A percentile compares a stretch with the other conserved stretches of the same genome.
phyloP scores from a whole-genome alignment of 2,888 invertebrate genomes.

The Seira musarum region DNA sequence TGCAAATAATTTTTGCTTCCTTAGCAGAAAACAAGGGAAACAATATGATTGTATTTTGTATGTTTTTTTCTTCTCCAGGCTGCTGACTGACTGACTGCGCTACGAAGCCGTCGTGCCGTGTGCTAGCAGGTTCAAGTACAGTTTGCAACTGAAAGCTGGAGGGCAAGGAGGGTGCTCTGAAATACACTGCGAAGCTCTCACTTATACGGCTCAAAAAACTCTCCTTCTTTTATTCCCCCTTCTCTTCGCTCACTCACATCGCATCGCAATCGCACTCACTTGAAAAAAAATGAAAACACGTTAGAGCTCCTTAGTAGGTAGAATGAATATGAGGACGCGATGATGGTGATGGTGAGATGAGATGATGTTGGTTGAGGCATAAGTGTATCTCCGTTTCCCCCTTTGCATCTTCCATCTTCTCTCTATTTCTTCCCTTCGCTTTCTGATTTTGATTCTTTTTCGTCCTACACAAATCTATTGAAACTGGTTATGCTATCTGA shows the following conservation, averaged over 20 bases:
- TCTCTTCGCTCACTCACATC: too few relatives aligned
- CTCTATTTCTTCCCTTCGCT: background rate
- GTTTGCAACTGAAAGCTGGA: slow-evolving; percentile 64
- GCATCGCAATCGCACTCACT: slow-evolving; percentile 7
- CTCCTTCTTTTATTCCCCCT: background rate
- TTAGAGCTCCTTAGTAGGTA: slow-evolving; percentile 3
- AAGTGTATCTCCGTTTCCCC: slow-evolving; percentile 51
- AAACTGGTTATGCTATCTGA: background rate
- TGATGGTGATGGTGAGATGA: too few relatives aligned
- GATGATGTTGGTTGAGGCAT: background rate
- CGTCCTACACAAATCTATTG: background rate
- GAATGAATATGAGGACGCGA: too few relatives aligned
- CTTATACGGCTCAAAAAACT: background rate
- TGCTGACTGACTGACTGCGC: background rate
- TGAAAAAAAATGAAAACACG: slow-evolving; percentile 2
- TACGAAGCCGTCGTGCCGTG: background rate
- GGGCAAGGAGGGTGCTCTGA: slow-evolving; percentile 67
- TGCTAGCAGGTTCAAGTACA: slow-evolving; percentile 47
- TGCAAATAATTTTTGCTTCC: slow-evolving; percentile 8
- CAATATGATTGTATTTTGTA: background rate
- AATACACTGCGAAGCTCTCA: slow-evolving; percentile 30
- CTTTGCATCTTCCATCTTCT: background rate
- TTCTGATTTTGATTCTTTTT: background rate
- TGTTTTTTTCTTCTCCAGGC: background rate
- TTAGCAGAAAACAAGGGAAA: background rate